A percentile compares a stretch with the other conserved stretches of the same genome.
phyloP scores from a whole-genome alignment of 2,888 invertebrate species.

The Scaptomyza reducta region DNA sequence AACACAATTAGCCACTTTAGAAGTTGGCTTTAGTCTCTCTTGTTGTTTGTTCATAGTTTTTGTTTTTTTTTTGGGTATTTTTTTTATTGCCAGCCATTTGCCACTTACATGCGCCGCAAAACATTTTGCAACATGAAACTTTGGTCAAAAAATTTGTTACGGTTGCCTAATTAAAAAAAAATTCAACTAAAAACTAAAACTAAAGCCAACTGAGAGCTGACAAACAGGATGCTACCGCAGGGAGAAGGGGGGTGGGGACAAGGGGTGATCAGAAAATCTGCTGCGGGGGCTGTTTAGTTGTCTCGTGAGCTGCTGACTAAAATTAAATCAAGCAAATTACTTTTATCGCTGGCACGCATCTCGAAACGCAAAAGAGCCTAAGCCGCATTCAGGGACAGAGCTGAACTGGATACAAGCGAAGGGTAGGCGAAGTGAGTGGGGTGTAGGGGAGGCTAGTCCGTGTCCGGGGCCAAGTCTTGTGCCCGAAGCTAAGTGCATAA shows the following conservation, averaged over 20 bases:
- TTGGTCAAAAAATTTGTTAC: constrained; percentile 64
- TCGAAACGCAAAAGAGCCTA: constrained; percentile 74
- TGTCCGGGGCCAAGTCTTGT: constrained; percentile 55
- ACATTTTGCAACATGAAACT: constrained; percentile 75
- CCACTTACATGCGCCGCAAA: constrained; percentile 69
- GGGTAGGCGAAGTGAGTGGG: background rate
- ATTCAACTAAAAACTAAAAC: constrained; percentile 36
- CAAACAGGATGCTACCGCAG: constrained; percentile 71
- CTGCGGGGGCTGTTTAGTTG: constrained; percentile 66
- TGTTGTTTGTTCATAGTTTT: constrained; percentile 16
- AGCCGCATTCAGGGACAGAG: constrained; percentile 64
- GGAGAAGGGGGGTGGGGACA: background rate
- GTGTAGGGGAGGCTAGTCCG: constrained; percentile 3
- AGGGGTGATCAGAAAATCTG: background rate
- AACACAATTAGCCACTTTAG: constrained; percentile 80
- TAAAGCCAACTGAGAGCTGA: constrained; percentile 45
- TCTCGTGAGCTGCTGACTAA: constrained; percentile 77
- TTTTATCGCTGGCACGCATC: constrained; percentile 79
- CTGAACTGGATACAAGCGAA: constrained; percentile 23
- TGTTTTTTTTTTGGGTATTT: constrained; percentile 1
- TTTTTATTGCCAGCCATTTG: constrained; percentile 59
- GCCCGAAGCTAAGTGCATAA: constrained; percentile 72
- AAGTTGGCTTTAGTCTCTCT: constrained; percentile 56
- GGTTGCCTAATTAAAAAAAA: constrained; percentile 75
- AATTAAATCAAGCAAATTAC: constrained; percentile 80